A percentile compares a stretch with the other conserved stretches of the same genome.
Evolutionary conservation across 2,113 vertebrate species (phyloP).

Genomic region (Nibea coibor): DNA sequence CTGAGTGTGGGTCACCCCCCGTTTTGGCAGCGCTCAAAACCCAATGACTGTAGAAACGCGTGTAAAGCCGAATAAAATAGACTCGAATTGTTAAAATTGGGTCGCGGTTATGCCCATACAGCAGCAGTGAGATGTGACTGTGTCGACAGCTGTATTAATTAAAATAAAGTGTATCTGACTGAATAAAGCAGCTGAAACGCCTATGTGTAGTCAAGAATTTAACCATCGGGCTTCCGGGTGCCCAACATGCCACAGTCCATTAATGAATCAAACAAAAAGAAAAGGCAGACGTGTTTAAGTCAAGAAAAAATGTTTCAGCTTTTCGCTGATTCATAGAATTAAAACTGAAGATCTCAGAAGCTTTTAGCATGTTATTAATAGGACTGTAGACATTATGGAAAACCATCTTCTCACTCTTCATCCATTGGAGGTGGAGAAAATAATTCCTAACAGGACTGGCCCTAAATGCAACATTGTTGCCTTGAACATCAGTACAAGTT

Average conservation of each 20-base stretch:
- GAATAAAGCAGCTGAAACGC: conserved; percentile 3
- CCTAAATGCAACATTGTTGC: conserved; percentile 3
- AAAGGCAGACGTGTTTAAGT: too few relatives aligned
- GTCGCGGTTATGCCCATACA: not conserved
- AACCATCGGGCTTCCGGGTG: not conserved
- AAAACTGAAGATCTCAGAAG: too few relatives aligned
- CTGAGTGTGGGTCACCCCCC: not conserved
- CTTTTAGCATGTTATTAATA: not conserved
- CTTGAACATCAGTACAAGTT: conserved; percentile 12
- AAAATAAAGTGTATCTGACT: conserved; percentile 9
- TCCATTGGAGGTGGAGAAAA: not conserved
- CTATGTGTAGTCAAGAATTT: conserved; percentile 1
- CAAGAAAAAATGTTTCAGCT: not conserved
- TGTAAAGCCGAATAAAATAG: not conserved
- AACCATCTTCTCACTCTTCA: not conserved
- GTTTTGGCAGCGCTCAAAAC: not conserved
- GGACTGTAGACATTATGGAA: not conserved
- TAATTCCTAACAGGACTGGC: not conserved
- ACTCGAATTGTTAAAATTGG: not conserved
- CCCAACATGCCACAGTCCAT: not conserved
- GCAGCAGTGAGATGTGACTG: conserved; percentile 1
- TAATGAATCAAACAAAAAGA: not conserved
- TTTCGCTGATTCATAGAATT: not conserved
- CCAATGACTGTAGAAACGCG: not conserved
- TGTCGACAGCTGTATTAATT: conserved; percentile 26